Conservation (phyloP, 1,140 invertebrate species). For the Araneus ventricosus region DNA sequence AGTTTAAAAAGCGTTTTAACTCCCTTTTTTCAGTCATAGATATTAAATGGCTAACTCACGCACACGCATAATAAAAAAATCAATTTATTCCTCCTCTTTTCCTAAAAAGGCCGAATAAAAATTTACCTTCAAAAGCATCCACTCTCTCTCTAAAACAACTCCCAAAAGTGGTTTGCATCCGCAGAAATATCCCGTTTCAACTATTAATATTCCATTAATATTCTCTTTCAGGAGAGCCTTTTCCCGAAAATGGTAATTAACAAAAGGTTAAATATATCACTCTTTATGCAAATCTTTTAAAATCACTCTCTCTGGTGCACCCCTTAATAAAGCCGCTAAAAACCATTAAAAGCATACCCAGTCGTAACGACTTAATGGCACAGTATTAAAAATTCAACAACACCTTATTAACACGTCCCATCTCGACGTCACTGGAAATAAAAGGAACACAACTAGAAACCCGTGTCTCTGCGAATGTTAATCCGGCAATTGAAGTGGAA, state of each 20-base stretch:
- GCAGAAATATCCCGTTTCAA: not conserved
- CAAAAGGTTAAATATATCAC: constrained; percentile 40
- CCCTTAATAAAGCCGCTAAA: constrained; percentile 49
- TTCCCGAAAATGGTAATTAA: constrained; percentile 13
- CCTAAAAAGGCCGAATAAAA: not conserved
- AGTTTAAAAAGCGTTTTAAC: not conserved
- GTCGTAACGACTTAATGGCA: constrained; percentile 27
- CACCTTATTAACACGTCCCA: constrained; percentile 58
- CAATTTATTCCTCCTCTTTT: not conserved
- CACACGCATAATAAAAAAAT: not conserved
- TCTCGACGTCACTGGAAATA: not conserved
- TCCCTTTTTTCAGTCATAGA: not conserved
- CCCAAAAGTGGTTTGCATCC: not conserved
- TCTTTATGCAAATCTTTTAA: constrained; percentile 24
- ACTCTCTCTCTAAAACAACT: not conserved
- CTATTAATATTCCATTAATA: constrained; percentile 43
- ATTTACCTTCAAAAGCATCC: not conserved
- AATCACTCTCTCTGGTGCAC: constrained; percentile 7
- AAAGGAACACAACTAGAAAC: constrained; percentile 14
- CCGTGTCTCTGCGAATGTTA: constrained; percentile 49
- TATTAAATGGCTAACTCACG: not conserved
- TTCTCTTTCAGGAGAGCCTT: not conserved
- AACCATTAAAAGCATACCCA: constrained; percentile 36
- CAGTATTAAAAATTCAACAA: constrained; percentile 52
- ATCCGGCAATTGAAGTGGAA: constrained; percentile 65